A percentile compares a stretch with the other conserved stretches of the same genome.
phyloP scores from a whole-genome alignment of 2,888 invertebrate species.

The Mythimna ferrago region DNA sequence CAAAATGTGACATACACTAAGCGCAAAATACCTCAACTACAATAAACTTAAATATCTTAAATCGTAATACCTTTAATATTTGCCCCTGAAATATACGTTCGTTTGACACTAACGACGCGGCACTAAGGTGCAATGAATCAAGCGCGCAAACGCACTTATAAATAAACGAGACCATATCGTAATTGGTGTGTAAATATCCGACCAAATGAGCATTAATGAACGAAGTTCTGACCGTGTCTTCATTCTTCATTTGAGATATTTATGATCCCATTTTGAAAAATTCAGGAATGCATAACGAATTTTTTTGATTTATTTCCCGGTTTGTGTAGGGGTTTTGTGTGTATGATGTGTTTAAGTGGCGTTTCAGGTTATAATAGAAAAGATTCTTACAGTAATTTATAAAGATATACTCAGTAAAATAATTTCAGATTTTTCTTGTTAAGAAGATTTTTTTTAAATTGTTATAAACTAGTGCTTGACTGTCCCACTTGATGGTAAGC shows the following conservation, averaged over 20 bases:
- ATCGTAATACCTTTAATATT: constrained; percentile 65
- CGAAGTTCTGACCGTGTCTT: constrained; percentile 74
- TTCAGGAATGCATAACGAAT: constrained; percentile 74
- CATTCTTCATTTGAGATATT: constrained; percentile 83
- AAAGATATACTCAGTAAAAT: neutral
- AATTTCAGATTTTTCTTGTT: neutral
- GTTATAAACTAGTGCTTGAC: no score
- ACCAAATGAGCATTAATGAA: constrained; percentile 84
- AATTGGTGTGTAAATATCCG: constrained; percentile 87
- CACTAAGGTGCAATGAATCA: constrained; percentile 80
- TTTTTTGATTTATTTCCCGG: constrained; percentile 55
- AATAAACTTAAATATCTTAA: constrained; percentile 53
- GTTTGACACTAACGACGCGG: constrained; percentile 80
- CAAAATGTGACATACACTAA: constrained; percentile 10
- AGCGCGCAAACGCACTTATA: constrained; percentile 72
- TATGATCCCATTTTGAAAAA: constrained; percentile 76
- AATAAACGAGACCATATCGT: constrained; percentile 80
- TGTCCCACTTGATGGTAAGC: no score
- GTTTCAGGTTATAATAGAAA: neutral
- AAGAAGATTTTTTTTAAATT: no score
- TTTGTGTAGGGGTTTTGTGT: constrained; percentile 6
- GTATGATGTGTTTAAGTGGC: constrained; percentile 12
- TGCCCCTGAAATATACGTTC: constrained; percentile 73
- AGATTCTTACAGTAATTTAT: neutral
- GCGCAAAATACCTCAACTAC: constrained; percentile 43